These are phyloP conservation scores for Glyphotaelius pellucidus DNA, from an alignment of 2,888 invertebrate species.

Conservation along the genomic window DNA sequence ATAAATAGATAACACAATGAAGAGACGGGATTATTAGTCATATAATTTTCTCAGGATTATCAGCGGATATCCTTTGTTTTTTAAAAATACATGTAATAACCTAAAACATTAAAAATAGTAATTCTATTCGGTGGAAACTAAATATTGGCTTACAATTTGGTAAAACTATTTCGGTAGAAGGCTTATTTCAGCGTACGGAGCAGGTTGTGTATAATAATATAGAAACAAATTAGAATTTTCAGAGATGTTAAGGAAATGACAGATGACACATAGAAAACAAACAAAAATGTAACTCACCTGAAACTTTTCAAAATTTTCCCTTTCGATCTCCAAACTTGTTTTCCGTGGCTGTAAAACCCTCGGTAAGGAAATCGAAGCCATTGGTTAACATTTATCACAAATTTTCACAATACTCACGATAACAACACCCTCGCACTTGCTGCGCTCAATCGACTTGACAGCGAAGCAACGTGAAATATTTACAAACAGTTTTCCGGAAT, in stretches of 20 bases:
- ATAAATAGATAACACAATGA: not conserved
- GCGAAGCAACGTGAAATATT: constrained; percentile 55
- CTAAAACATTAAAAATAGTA: not conserved
- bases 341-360: constrained; percentile 85
- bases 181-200: not conserved
- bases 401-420: constrained; percentile 37
- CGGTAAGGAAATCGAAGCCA: constrained; percentile 86
- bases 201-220: not conserved
- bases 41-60: not conserved
- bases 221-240: constrained; percentile 17
- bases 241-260: constrained; percentile 22
- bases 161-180: not conserved
- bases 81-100: not conserved
- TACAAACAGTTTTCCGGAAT: constrained; percentile 40
- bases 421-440: constrained; percentile 45
- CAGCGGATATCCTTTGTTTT: not conserved
- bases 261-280: constrained; percentile 38
- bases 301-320: constrained; percentile 90
- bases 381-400: constrained; percentile 69
- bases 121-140: not conserved
- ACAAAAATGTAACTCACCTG: constrained; percentile 78
- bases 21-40: not conserved
- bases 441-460: not conserved
- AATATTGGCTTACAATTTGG: not conserved
- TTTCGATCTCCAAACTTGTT: constrained; percentile 86